Evolutionary conservation across 2,888 invertebrate genomes (phyloP).

Genomic region (Auanema freiburgensis): DNA sequence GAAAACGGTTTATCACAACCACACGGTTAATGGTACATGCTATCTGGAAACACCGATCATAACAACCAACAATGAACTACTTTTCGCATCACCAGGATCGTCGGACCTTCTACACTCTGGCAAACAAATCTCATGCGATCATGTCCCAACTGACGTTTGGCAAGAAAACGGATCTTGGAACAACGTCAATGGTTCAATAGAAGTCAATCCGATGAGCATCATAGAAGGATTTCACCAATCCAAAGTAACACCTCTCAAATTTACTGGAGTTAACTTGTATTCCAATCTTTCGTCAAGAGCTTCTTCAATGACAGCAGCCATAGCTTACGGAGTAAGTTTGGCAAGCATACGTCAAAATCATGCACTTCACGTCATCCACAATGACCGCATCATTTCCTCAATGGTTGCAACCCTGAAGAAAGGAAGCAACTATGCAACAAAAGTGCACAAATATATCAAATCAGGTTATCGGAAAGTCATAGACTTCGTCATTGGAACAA

Average conservation of each 20-base stretch:
- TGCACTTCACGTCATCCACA: neutral
- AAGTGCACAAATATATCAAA: no score
- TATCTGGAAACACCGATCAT: conserved; percentile 22
- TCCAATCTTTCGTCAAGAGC: neutral
- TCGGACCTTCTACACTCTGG: neutral
- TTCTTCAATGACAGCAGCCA: neutral
- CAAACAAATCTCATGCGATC: neutral
- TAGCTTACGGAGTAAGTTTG: neutral
- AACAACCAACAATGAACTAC: neutral
- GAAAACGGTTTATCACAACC: conserved; percentile 7
- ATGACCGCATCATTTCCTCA: no score
- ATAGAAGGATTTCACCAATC: neutral
- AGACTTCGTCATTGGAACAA: no score
- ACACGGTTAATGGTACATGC: conserved; percentile 19
- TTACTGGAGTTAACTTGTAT: neutral
- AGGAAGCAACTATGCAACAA: no score
- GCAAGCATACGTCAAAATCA: conserved; percentile 1
- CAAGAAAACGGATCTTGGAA: neutral
- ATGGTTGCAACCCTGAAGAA: no score
- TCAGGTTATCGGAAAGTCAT: no score
- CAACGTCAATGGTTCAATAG: neutral
- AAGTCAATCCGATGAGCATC: neutral
- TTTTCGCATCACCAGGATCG: conserved; percentile 8
- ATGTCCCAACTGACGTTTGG: neutral
- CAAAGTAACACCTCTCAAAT: neutral